Base-by-base conservation (phyloP, 2,888 invertebrate genomes). In the Chalcis sispes region DNA sequence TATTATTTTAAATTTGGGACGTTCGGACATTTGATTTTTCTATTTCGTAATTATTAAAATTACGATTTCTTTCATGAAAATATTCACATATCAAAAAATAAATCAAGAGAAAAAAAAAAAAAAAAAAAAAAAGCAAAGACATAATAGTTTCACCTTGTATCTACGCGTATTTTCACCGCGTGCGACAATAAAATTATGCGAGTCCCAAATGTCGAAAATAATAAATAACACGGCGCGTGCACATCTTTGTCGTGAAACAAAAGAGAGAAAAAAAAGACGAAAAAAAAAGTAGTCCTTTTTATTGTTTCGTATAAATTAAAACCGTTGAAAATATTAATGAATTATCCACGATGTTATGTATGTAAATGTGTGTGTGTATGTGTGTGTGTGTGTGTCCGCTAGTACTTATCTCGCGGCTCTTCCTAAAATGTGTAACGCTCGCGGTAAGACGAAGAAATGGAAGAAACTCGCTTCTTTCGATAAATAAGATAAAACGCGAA, bases 171-270 rank as follows among this genome's bases (percentile, higher is more conserved):
- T 13, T 54, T 27, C 54, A 54, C 29, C 15, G 56, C 29, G 18
- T 4, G 58, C 1, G n/a, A 36, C 58, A 32, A 58, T 58, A 20
- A 58, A 36, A 58, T 58, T 58, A 58, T 58, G 58, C 58, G 36
- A 20, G 58, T 58, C 58, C 58, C 36, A 58, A 58, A 58, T 58
- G 58, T n/a, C 58, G 58, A 58, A 20, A 36, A 58, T 20, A 32
- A 27, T 36, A 56, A 56, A 56, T 56, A 56, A 52, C 15, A 15
- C 0, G n/a, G 29, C 27, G n/a, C n/a, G 0, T 1, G 18, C 29
- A 1, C 56, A 36, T 4, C 10, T 36, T 36, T 7, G 25, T 25
- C 25, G 52, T 27, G 18, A 2, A n/a, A 29, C 56, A 23, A 18
- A 23, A 23, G 20, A 27, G 1, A 27, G 5, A 27, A 54, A 54